Percentiles rank a stretch among this genome's conserved stretches.
These are phyloP conservation scores for Aspidoscelis tigris DNA, from an alignment of 2,113 vertebrate species.

Conservation along the genomic window DNA sequence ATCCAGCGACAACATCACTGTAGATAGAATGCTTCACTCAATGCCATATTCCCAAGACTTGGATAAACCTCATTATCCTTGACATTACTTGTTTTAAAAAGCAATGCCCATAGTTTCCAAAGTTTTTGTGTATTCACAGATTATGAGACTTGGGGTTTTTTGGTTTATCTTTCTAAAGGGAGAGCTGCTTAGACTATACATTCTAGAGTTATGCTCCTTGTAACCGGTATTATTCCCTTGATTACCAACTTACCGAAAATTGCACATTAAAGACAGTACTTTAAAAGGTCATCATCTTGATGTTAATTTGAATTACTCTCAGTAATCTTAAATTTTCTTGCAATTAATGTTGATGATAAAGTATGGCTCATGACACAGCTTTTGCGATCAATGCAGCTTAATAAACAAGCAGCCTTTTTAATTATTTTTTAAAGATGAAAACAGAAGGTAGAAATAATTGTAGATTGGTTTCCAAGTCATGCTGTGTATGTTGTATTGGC, in stretches of 20 bases:
- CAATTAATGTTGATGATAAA: slow-evolving; percentile 49
- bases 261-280: slow-evolving; percentile 8
- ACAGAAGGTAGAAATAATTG: slow-evolving; percentile 6
- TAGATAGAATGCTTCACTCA: not conserved
- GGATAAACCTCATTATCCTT: not conserved
- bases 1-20: not conserved
- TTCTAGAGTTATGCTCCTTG: slow-evolving; percentile 33
- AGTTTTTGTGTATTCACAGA: not conserved
- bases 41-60: not conserved
- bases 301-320: slow-evolving; percentile 63
- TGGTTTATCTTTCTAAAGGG: not conserved
- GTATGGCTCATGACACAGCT: slow-evolving; percentile 33
- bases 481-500: slow-evolving; percentile 49
- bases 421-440: slow-evolving; percentile 33
- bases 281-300: slow-evolving; percentile 55
- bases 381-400: slow-evolving; percentile 46
- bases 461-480: slow-evolving; percentile 30
- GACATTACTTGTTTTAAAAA: not conserved
- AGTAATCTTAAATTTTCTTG: slow-evolving; percentile 55
- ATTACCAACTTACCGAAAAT: slow-evolving; percentile 41
- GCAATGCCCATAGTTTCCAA: not conserved
- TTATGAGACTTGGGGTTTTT: not conserved
- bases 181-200: not conserved
- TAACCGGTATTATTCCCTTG: slow-evolving; percentile 30
- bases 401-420: slow-evolving; percentile 29